Conservation (phyloP, 2,888 invertebrate genomes). For the Adelphocoris suturalis region DNA sequence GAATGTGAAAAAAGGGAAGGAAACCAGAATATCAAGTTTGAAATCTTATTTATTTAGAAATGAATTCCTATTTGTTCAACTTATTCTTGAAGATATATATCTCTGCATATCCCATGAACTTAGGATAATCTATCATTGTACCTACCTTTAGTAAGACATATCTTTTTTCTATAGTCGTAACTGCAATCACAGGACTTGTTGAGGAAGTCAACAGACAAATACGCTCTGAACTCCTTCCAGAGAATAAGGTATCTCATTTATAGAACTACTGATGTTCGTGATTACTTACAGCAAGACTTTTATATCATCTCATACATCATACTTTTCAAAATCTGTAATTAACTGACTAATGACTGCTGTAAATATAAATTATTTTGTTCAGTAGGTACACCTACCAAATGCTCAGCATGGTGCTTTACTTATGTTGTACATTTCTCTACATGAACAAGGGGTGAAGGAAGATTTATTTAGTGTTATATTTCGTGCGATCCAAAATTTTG, state of each 20-base stretch:
- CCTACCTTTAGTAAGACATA: conserved; percentile 56
- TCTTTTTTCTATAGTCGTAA: conserved; percentile 83
- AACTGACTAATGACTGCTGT: conserved; percentile 61
- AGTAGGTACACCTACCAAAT: neutral
- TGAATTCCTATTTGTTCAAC: neutral
- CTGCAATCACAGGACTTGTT: conserved; percentile 89
- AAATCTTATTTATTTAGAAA: neutral
- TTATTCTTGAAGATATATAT: neutral
- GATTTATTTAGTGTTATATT: no score
- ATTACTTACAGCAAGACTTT: conserved; percentile 9
- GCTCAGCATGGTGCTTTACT: neutral
- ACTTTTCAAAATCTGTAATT: conserved; percentile 24
- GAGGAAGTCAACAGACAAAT: conserved; percentile 89
- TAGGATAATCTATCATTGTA: conserved; percentile 1
- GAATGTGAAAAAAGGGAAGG: neutral
- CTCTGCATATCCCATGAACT: neutral
- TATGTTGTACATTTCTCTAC: neutral
- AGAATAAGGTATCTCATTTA: conserved; percentile 72
- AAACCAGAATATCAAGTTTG: no score
- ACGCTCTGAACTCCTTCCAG: conserved; percentile 79
- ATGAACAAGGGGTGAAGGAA: no score
- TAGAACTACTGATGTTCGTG: conserved; percentile 1
- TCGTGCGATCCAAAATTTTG: no score
- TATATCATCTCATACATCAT: conserved; percentile 29
- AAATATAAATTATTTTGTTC: conserved; percentile 42